phyloP scores from a whole-genome alignment of 2,888 invertebrate genomes.

The Conus canariensis region DNA sequence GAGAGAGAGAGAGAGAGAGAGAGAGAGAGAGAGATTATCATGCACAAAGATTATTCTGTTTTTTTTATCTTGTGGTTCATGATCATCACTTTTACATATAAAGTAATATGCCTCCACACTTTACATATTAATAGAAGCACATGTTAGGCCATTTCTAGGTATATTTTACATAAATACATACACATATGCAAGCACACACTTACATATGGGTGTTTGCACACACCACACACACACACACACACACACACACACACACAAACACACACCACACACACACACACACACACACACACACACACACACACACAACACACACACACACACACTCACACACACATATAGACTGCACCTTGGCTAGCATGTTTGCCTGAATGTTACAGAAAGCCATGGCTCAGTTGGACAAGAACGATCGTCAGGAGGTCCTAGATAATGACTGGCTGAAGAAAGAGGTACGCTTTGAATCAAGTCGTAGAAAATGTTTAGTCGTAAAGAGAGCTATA shows the following conservation, averaged over 20 bases:
- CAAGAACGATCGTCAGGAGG: constrained; percentile 76
- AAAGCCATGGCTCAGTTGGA: constrained; percentile 76
- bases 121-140: no score
- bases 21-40: no score
- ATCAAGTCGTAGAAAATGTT: background rate
- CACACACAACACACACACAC: constrained; percentile 6
- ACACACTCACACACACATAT: background rate
- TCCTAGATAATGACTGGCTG: constrained; percentile 78
- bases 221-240: background rate
- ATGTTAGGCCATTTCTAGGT: no score
- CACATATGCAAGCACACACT: background rate
- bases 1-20: no score
- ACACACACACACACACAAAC: background rate
- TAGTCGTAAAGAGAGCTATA: no score
- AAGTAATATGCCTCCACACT: no score
- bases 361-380: constrained; percentile 56
- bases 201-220: background rate
- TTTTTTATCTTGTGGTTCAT: no score
- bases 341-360: background rate
- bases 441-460: constrained; percentile 70
- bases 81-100: no score
- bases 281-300: background rate
- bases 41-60: no score
- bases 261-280: constrained; percentile 3
- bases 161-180: background rate